A percentile compares a stretch with the other conserved stretches of the same genome.
Evolutionary conservation across 2,888 invertebrate species (phyloP).

Genomic region (Caenorhabditis virilis): DNA sequence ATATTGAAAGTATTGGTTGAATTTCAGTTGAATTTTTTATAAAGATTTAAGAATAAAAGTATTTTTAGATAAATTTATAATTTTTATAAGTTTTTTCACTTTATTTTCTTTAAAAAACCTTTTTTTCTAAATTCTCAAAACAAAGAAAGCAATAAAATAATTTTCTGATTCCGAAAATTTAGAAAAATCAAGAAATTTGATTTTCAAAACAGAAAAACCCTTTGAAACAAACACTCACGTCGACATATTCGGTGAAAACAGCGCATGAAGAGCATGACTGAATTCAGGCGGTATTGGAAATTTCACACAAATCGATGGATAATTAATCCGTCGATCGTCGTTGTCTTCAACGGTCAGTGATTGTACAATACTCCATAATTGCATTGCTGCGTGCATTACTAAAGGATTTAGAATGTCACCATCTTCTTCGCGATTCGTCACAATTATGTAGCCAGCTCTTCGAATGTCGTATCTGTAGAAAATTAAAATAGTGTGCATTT

Average conservation of each 20-base stretch:
- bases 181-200: no score
- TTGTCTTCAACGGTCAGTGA: constrained; percentile 58
- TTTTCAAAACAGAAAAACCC: no score
- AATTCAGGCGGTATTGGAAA: constrained; percentile 67
- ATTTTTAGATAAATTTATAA: no score
- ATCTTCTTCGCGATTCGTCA: constrained; percentile 65
- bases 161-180: no score
- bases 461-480: constrained; percentile 63
- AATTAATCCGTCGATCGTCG: constrained; percentile 56
- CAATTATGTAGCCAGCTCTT: constrained; percentile 66
- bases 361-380: constrained; percentile 62
- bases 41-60: no score
- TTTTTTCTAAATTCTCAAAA: no score
- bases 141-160: no score
- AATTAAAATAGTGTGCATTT: background rate
- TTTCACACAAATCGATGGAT: constrained; percentile 66
- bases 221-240: constrained; percentile 50
- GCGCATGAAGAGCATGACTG: constrained; percentile 53
- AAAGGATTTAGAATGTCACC: constrained; percentile 61
- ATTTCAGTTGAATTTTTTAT: no score
- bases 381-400: constrained; percentile 63
- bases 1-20: no score
- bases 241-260: constrained; percentile 59
- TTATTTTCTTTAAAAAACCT: no score
- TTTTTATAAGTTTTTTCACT: no score